Percentiles rank a stretch among this genome's conserved stretches.
phyloP scores from a whole-genome alignment of 2,888 invertebrate species.

The Eubasilissa splendida region DNA sequence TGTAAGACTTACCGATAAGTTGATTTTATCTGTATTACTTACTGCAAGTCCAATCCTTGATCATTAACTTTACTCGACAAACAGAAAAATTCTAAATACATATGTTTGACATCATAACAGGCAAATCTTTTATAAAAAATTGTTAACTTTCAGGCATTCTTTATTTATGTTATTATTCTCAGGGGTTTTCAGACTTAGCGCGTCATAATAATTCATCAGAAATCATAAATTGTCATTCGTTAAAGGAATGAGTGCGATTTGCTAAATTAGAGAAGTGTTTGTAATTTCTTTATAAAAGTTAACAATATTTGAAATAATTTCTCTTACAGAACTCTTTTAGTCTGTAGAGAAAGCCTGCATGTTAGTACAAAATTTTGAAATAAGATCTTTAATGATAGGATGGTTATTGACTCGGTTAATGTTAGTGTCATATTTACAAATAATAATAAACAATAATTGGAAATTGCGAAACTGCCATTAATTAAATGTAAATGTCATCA shows the following conservation, averaged over 20 bases:
- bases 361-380: conserved; percentile 38
- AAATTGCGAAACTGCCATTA: conserved; percentile 25
- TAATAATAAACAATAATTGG: conserved; percentile 24
- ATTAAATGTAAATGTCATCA: not conserved
- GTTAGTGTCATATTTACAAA: conserved; percentile 9
- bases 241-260: no score
- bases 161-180: not conserved
- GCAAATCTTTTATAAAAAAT: not conserved
- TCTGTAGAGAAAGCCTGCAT: conserved; percentile 30
- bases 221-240: no score
- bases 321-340: conserved; percentile 10
- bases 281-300: no score
- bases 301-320: no score
- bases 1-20: no score
- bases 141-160: not conserved
- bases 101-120: no score
- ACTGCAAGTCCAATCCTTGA: no score
- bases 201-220: no score
- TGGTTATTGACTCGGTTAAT: conserved; percentile 10
- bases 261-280: no score
- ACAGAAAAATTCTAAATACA: no score
- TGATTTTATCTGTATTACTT: no score
- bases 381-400: conserved; percentile 35
- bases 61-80: no score
- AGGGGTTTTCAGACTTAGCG: not conserved